Conservation (phyloP, 1,140 invertebrate genomes). For the Andrena cerasifolii region DNA sequence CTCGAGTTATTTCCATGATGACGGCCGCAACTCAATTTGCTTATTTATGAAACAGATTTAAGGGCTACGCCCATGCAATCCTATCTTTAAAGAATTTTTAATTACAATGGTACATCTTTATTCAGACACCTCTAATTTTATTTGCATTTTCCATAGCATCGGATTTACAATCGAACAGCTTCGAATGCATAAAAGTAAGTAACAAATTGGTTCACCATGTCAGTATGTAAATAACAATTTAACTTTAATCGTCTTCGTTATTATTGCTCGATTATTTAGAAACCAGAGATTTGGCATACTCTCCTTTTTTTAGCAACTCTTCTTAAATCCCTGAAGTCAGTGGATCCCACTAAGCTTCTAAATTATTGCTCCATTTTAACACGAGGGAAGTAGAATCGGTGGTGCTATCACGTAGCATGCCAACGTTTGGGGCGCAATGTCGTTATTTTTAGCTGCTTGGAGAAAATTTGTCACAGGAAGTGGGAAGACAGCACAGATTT, state of each 20-base stretch:
- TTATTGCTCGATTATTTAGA: not conserved
- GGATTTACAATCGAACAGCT: not conserved
- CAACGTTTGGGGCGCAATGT: not conserved
- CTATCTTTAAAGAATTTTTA: not conserved
- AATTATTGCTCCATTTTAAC: not conserved
- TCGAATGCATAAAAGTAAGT: no score
- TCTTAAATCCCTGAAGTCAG: not conserved
- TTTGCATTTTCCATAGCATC: not conserved
- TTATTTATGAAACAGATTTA: conserved; percentile 7
- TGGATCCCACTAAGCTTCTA: not conserved
- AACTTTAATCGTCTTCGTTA: no score
- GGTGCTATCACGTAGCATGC: conserved; percentile 1
- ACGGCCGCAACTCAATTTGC: conserved; percentile 8
- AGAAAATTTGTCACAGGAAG: conserved; percentile 25
- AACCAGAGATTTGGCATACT: not conserved
- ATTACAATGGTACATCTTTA: not conserved
- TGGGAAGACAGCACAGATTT: not conserved
- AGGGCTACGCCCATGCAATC: not conserved
- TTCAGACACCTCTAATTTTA: no score
- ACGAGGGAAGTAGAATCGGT: not conserved
- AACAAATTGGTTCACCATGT: no score
- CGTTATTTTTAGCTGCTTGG: conserved; percentile 20
- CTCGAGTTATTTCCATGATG: conserved; percentile 28
- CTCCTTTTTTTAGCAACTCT: not conserved
- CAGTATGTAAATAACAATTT: no score